Base-by-base conservation (phyloP, 2,797 vertebrate genomes). In the Spea hammondii region DNA sequence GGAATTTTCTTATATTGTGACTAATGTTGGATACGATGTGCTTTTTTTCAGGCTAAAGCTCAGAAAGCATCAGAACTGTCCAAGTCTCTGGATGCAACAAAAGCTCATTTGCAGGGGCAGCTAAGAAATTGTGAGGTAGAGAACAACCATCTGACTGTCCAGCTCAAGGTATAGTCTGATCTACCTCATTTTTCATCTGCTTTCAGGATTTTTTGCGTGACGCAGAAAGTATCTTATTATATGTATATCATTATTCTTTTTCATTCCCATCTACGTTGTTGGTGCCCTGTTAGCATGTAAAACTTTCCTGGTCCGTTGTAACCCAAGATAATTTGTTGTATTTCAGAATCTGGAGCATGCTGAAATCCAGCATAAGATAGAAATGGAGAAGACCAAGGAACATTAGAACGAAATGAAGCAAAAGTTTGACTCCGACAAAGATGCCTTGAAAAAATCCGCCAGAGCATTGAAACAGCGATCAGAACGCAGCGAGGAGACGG, bases 71-170 rank as follows among this genome's bases (percentile, higher is more conserved):
- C 85, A 0, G 94, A 95, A 32, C 86, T 95, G 8, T 93, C 94
- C 46, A 96, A 93, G 73, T 93, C 89, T 5, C 86, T 97, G 90
- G 95, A 97, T 80, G 85, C 91, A 0, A 91, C 95, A 69, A 90
- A 91, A 81, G 94, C 92, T 69, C 95, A 91, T 83, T 87, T 98
- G 72, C 96, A 98, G 85, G 91, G 89, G 0, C 95, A 96, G 84
- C 86, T 98, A 68, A 91, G 94, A 49, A 92, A 80, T 84, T 96
- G 92, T 84, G 97, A 97, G 73, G 92, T 94, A 0, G 95, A 98
- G 67, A 97, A 95, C 84, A 94, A 92, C 86, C 93, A 94, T 0
- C 90, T 98, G 2, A 69, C 80, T 0, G 83, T 92, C 32, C 95
- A 96, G 86, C 93, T 98, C 62, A 92, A 92, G 95, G 97, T 98